Conservation (phyloP, 2,888 invertebrate species). For the Sinodicranocentrus sp. region DNA sequence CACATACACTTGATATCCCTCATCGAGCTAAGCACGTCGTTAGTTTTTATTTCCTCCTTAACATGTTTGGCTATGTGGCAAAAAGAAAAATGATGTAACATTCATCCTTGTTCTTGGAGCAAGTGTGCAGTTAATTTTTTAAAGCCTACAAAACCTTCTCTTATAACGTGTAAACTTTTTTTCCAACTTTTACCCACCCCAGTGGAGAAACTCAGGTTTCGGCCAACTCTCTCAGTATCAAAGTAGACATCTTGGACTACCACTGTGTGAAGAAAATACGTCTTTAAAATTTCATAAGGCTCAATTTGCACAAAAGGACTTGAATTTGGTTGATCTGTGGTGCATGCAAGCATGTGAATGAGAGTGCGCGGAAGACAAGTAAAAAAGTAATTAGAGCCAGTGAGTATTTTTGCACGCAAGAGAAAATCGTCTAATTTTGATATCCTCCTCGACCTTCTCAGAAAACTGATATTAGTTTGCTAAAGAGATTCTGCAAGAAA, state of each 20-base stretch:
- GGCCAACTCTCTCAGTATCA: conserved; percentile 13
- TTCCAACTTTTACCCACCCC: neutral
- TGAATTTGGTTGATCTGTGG: neutral
- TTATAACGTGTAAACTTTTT: neutral
- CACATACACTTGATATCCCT: conserved; percentile 12
- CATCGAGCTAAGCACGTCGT: conserved; percentile 35
- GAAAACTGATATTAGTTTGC: neutral
- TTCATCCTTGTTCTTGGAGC: conserved; percentile 28
- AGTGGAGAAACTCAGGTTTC: conserved; percentile 9
- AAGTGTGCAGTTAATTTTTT: conserved; percentile 57
- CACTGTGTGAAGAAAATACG: neutral
- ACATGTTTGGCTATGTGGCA: conserved; percentile 28
- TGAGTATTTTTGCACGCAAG: conserved; percentile 27
- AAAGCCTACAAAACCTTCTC: conserved; percentile 23
- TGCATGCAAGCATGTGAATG: conserved; percentile 3
- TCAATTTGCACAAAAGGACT: conserved; percentile 14
- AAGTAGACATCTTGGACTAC: neutral
- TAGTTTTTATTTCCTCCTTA: conserved; percentile 41
- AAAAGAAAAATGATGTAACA: conserved; percentile 42
- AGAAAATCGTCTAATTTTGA: conserved; percentile 32
- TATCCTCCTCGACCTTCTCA: neutral
- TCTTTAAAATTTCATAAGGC: conserved; percentile 11
- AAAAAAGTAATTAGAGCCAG: conserved; percentile 38
- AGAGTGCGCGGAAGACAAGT: conserved; percentile 7
- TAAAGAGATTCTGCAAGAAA: neutral